phyloP scores from a whole-genome alignment of 1,140 invertebrate genomes.

The Drosophila seguyi region DNA sequence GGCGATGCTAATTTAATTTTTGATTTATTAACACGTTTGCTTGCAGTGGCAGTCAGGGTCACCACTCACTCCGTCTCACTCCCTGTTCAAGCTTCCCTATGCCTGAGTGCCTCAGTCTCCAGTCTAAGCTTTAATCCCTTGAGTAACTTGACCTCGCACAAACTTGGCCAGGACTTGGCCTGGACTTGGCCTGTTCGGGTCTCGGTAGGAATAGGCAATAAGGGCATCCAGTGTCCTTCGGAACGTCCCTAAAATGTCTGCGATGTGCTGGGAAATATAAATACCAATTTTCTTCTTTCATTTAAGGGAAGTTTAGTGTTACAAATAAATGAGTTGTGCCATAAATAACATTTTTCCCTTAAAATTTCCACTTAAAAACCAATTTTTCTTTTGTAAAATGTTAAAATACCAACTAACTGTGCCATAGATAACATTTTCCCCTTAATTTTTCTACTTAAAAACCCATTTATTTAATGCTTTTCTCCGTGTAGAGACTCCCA shows the following conservation, averaged over 20 bases:
- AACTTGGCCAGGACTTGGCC: too few relatives aligned
- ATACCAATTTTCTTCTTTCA: neutral
- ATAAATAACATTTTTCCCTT: neutral
- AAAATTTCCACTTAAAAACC: neutral
- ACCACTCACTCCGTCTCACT: neutral
- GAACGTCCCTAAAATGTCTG: neutral
- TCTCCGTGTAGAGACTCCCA: neutral
- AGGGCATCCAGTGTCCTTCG: slow-evolving; percentile 22
- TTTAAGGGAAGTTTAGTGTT: too few relatives aligned
- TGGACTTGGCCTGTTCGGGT: slow-evolving; percentile 1
- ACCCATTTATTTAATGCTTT: neutral
- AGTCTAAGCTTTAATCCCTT: slow-evolving; percentile 2
- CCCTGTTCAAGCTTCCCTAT: neutral
- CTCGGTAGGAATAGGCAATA: slow-evolving; percentile 1
- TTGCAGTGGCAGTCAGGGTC: slow-evolving; percentile 31
- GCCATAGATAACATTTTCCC: neutral
- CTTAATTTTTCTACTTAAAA: neutral
- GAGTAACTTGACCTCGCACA: slow-evolving; percentile 8
- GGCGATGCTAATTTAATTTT: slow-evolving; percentile 45
- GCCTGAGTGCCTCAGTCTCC: neutral
- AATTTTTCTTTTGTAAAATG: neutral
- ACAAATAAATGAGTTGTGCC: neutral
- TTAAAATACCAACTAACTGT: too few relatives aligned
- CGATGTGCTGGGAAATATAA: slow-evolving; percentile 16
- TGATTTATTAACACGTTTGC: slow-evolving; percentile 48